Conservation (phyloP, 2,797 vertebrate genomes). For the Menidia menidia region DNA sequence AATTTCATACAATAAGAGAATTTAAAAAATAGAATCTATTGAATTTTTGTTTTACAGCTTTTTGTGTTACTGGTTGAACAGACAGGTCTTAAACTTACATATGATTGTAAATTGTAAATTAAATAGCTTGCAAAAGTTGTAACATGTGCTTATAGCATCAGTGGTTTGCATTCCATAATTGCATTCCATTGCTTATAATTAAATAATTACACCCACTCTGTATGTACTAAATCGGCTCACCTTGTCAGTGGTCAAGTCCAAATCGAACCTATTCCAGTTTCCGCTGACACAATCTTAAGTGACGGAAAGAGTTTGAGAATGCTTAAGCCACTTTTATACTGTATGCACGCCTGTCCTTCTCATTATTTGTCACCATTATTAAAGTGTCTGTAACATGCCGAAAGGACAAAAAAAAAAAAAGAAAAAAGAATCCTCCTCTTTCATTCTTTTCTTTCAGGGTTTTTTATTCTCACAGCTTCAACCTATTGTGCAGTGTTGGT, state of each 20-base stretch:
- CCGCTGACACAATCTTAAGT: constrained; percentile 36
- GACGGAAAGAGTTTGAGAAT: constrained; percentile 25
- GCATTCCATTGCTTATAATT: not conserved
- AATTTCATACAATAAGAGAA: not conserved
- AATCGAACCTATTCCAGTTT: constrained; percentile 39
- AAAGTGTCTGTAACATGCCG: constrained; percentile 44
- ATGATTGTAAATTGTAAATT: not conserved
- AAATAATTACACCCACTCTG: not conserved
- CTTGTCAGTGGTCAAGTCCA: constrained; percentile 44
- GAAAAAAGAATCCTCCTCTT: constrained; percentile 41
- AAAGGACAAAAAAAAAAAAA: constrained; percentile 50
- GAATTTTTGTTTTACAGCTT: not conserved
- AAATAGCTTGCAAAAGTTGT: not conserved
- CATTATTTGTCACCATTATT: constrained; percentile 60
- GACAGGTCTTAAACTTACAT: not conserved
- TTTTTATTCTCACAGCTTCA: constrained; percentile 54
- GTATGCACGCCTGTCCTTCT: constrained; percentile 27
- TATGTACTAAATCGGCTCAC: constrained; percentile 51
- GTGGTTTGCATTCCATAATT: not conserved
- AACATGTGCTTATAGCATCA: not conserved
- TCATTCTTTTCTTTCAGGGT: constrained; percentile 46
- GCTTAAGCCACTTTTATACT: constrained; percentile 65
- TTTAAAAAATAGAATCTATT: too few species aligned
- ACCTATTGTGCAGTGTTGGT: constrained; percentile 56
- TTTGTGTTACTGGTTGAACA: not conserved